These are phyloP conservation scores for Drosophila gaucha DNA, from an alignment of 2,888 invertebrate species.

Conservation along the genomic window DNA sequence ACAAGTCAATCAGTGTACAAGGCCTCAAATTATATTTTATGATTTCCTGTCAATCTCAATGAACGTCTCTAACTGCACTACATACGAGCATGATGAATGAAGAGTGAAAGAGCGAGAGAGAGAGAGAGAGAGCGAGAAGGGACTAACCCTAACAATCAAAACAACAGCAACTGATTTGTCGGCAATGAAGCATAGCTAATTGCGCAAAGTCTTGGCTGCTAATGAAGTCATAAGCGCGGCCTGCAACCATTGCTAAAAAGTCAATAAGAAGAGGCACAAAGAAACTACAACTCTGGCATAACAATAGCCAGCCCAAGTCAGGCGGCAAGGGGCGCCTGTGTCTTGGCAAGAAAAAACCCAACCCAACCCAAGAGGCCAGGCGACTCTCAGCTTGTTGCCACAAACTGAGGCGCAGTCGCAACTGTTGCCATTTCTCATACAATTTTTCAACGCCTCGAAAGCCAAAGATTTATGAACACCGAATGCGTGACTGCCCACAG, in stretches of 20 bases:
- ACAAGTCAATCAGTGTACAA: conserved; percentile 47
- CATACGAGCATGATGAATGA: conserved; percentile 8
- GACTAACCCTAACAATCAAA: conserved; percentile 32
- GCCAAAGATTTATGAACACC: conserved; percentile 69
- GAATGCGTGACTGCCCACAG: conserved; percentile 75
- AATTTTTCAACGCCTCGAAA: conserved; percentile 78
- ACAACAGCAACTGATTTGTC: conserved; percentile 65
- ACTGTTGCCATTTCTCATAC: conserved; percentile 61
- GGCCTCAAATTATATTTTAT: conserved; percentile 71
- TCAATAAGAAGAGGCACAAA: conserved; percentile 3
- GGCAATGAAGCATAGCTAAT: conserved; percentile 75
- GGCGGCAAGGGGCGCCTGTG: conserved; percentile 53
- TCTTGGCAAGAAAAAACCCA: conserved; percentile 30
- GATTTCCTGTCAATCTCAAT: conserved; percentile 78
- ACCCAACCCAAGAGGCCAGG: conserved; percentile 36
- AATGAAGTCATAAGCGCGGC: conserved; percentile 68
- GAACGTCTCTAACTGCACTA: conserved; percentile 54
- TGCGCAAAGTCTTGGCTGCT: conserved; percentile 68
- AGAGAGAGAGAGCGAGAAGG: conserved; percentile 5
- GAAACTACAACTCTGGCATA: conserved; percentile 21
- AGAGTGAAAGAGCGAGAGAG: no score
- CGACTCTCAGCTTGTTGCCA: conserved; percentile 21
- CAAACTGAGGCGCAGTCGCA: conserved; percentile 62
- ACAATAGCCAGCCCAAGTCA: conserved; percentile 53
- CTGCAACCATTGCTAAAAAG: conserved; percentile 28